Percentiles rank a stretch among this genome's conserved stretches.
Evolutionary conservation across 1,140 invertebrate genomes (phyloP).

Genomic region (Papilio xuthus): DNA sequence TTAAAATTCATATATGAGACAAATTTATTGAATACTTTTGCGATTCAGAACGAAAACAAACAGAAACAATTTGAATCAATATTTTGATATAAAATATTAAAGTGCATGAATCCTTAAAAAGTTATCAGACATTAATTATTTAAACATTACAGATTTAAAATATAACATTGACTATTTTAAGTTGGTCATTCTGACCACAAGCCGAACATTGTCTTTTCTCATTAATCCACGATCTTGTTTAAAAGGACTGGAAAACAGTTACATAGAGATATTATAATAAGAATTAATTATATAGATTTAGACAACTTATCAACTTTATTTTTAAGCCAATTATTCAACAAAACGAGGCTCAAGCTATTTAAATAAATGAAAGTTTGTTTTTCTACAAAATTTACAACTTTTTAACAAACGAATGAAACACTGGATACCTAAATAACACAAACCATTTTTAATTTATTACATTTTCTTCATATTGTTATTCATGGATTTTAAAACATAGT

Average conservation of each 20-base stretch:
- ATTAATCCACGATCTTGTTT: not conserved
- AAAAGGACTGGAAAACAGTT: not conserved
- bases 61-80: not conserved
- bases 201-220: not conserved
- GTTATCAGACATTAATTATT: slow-evolving; percentile 73
- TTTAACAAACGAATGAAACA: not conserved
- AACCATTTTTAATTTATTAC: not conserved
- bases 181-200: slow-evolving; percentile 30
- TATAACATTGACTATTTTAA: slow-evolving; percentile 50
- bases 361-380: not conserved
- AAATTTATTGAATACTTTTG: not conserved
- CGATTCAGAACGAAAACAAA: not conserved
- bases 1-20: not conserved
- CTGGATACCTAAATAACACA: not conserved
- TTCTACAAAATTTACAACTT: not conserved
- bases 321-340: not conserved
- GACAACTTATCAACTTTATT: not conserved
- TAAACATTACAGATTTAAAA: slow-evolving; percentile 61
- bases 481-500: not conserved
- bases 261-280: slow-evolving; percentile 17
- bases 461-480: not conserved
- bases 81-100: slow-evolving; percentile 9
- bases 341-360: not conserved
- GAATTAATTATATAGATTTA: not conserved
- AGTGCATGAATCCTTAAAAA: slow-evolving; percentile 47